These are phyloP conservation scores for Agrochola lota DNA, from an alignment of 2,888 invertebrate genomes.

Conservation along the genomic window DNA sequence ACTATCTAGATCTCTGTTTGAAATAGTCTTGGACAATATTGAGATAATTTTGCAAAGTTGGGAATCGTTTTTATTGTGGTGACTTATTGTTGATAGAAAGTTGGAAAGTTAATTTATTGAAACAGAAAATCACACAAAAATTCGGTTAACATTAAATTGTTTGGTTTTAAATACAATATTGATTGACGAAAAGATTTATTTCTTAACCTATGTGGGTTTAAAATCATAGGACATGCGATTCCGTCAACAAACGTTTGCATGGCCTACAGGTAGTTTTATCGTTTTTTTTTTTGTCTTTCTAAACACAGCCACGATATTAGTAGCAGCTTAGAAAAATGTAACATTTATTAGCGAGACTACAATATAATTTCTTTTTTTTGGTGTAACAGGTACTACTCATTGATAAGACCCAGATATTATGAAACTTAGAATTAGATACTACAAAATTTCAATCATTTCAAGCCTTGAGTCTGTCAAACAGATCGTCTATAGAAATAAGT, in stretches of 20 bases:
- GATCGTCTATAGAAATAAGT: constrained; percentile 10
- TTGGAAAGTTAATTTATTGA: background rate
- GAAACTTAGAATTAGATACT: no score
- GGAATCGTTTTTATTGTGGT: constrained; percentile 2
- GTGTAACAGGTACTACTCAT: no score
- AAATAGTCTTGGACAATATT: constrained; percentile 53
- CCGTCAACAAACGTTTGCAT: no score
- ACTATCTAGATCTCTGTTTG: constrained; percentile 39
- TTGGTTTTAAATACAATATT: no score
- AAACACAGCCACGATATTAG: background rate
- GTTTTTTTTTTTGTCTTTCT: background rate
- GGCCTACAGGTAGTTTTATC: no score
- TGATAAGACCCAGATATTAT: no score
- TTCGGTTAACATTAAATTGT: no score
- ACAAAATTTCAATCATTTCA: constrained; percentile 13
- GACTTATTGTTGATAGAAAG: background rate
- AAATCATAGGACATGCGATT: no score
- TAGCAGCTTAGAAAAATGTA: background rate
- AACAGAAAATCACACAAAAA: background rate
- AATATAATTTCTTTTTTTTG: background rate
- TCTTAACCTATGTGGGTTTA: no score
- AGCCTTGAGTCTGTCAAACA: background rate
- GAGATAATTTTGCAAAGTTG: constrained; percentile 16
- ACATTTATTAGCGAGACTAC: background rate
- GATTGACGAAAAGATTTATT: no score